phyloP scores from a whole-genome alignment of 2,888 invertebrate species.

The Brenthis hecate region DNA sequence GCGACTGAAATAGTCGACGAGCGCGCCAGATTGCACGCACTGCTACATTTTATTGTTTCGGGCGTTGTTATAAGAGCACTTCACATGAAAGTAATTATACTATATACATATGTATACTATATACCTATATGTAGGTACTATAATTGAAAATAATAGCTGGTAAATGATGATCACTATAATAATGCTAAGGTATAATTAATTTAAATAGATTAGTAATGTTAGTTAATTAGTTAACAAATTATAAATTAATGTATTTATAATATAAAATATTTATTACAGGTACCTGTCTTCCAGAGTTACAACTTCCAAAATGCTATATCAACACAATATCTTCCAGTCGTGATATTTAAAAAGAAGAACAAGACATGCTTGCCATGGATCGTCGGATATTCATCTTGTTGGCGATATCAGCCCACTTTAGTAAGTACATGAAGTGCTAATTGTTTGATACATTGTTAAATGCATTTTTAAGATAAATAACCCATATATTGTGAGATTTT shows the following conservation, averaged over 20 bases:
- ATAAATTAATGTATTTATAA: conserved; percentile 2
- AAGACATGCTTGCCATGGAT: conserved; percentile 54
- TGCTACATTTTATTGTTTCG: conserved; percentile 8
- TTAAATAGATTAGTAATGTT: background rate
- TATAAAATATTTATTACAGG: conserved; percentile 45
- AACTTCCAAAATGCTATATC: conserved; percentile 51
- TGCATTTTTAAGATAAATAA: background rate
- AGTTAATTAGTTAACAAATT: background rate
- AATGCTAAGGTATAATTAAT: background rate
- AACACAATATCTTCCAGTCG: conserved; percentile 43
- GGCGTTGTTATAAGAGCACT: too few relatives aligned
- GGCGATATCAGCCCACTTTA: conserved; percentile 62
- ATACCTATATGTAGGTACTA: too few relatives aligned
- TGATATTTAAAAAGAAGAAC: conserved; percentile 45
- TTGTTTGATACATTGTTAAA: background rate
- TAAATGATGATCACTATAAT: background rate
- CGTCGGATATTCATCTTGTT: conserved; percentile 56
- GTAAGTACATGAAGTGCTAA: conserved; percentile 53
- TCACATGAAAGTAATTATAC: too few relatives aligned
- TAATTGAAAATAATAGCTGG: background rate
- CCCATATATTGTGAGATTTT: background rate
- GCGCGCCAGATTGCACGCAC: conserved; percentile 2
- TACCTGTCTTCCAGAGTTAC: conserved; percentile 14
- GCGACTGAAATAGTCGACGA: conserved; percentile 54
- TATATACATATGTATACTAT: too few relatives aligned